Conservation (phyloP, 2,888 invertebrate genomes). For the Cepaea hortensis region DNA sequence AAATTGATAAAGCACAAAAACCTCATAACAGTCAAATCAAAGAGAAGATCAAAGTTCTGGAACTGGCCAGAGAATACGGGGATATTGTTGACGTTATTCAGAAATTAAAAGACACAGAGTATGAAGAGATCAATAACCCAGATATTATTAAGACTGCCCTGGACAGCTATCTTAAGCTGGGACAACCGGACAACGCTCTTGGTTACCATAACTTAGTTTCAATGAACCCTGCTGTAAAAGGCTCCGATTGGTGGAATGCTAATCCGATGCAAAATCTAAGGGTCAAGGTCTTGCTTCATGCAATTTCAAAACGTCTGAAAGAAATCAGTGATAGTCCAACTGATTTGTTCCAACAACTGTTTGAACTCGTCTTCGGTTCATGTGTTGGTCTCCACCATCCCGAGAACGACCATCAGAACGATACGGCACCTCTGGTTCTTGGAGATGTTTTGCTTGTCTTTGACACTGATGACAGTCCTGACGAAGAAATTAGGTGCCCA, state of each 20-base stretch:
- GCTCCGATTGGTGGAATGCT: neutral
- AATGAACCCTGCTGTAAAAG: neutral
- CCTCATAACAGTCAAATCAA: neutral
- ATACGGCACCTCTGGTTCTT: neutral
- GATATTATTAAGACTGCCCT: neutral
- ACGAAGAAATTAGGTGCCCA: neutral
- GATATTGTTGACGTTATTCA: neutral
- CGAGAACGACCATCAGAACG: neutral
- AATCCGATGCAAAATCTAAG: neutral
- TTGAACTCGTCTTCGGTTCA: neutral
- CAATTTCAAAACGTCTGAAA: neutral
- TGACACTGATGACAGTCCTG: neutral
- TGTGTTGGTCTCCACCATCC: neutral
- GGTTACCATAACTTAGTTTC: neutral
- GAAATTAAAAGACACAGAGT: neutral
- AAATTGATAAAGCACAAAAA: neutral
- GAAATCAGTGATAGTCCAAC: neutral
- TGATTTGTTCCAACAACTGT: neutral
- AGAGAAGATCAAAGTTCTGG: neutral
- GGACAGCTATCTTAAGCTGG: neutral
- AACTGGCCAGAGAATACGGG: neutral
- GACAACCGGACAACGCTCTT: neutral
- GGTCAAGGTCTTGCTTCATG: neutral
- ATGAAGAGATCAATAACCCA: neutral
- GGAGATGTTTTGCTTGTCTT: constrained; percentile 12